Conservation (phyloP, 2,797 vertebrate species). For the Cichlasoma orientale region DNA sequence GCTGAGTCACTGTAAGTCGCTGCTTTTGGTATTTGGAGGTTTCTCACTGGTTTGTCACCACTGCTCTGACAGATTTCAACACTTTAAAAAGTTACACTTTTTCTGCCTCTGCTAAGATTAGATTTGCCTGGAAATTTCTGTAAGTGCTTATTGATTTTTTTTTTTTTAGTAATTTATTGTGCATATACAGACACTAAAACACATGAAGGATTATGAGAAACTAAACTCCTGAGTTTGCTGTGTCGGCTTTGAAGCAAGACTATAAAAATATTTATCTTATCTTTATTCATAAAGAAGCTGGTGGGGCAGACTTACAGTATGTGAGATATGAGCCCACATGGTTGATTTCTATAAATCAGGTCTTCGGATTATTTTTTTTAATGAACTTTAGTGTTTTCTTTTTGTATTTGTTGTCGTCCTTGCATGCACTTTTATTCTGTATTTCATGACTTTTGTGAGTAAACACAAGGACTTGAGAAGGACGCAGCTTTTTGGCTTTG, state of each 20-base stretch:
- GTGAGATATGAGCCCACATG: not conserved
- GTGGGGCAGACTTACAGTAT: not conserved
- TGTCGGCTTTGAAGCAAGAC: not conserved
- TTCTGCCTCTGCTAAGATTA: too few species aligned
- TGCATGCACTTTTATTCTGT: not conserved
- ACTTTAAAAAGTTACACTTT: not conserved
- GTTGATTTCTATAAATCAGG: accelerated
- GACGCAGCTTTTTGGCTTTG: too few species aligned
- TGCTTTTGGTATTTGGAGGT: not conserved
- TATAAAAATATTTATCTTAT: not conserved
- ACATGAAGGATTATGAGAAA: not conserved
- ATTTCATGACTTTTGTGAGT: too few species aligned
- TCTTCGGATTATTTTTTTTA: not conserved
- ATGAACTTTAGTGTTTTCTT: too few species aligned
- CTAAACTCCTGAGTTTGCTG: not conserved
- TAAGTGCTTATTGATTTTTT: slow-evolving; percentile 9
- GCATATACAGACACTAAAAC: not conserved
- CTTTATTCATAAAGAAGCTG: not conserved
- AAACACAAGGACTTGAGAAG: too few species aligned
- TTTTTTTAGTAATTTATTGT: not conserved
- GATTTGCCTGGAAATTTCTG: not conserved
- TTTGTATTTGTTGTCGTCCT: not conserved
- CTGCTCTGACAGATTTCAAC: not conserved
- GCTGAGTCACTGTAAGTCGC: slow-evolving; percentile 43
- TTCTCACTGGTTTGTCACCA: not conserved